Base-by-base conservation (phyloP, 2,888 invertebrate species). In the Sympetrum striolatum region DNA sequence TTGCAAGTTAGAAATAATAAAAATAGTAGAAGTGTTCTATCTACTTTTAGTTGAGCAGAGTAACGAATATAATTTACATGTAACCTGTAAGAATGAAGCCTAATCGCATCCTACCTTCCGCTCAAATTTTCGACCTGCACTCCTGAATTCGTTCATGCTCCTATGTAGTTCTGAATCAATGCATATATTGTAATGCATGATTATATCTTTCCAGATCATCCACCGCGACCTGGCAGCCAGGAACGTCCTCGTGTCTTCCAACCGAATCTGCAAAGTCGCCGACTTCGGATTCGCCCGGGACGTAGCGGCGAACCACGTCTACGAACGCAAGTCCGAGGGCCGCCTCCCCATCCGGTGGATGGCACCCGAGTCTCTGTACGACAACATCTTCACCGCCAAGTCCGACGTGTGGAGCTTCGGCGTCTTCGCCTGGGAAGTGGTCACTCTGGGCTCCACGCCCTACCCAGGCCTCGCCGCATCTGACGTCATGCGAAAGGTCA, bases 341-440 rank as follows among this genome's bases (percentile, higher is more conserved):
- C 95, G 96, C 81, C 93, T 96, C 1, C 97, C 97, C 4, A 96
- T 97, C 91, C 94, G 98, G 93, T 99, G 99, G 99, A 98, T 99
- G 98, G 98, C 98, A 0, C 98, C 98, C 0, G 99, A 99, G 93
- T 98, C 98, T 1, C 95, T 99, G 1, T 98, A 98, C 93, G 98
- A 99, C 93, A 98, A 98, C 93, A 96, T 98, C 93, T 99, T 98
- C 94, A 98, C 98, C 18, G 96, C 97, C 2, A 98, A 98, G 94
- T 98, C 98, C 1, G 99, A 99, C 93, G 97, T 98, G 81, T 99
- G 98, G 98, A 98, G 98, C 92, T 99, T 98, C 93, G 98, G 98
- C 0, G 97, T 99, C 22, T 95, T 99, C 15, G 96, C 98, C 93
- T 99, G 99, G 99, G 99, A 99, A 94, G 98, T 99, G 90, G 98